Conservation (phyloP, 2,113 vertebrate genomes). For the Chrysemys picta region DNA sequence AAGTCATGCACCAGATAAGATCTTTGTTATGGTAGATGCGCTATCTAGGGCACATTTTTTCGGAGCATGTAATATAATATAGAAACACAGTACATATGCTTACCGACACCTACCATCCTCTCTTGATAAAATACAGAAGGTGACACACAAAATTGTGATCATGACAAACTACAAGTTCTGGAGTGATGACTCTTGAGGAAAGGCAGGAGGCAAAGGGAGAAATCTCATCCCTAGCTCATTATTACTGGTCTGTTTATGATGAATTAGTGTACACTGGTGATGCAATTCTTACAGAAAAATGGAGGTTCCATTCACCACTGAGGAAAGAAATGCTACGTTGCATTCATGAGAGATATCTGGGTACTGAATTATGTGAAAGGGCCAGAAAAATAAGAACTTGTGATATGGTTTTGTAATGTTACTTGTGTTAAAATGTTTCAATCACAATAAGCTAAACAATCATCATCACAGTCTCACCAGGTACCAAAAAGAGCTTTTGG, state of each 20-base stretch:
- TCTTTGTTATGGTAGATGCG: background rate
- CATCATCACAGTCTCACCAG: background rate
- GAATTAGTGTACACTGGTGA: background rate
- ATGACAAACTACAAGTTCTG: conserved; percentile 6
- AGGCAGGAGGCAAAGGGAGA: background rate
- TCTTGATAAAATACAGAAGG: background rate
- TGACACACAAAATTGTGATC: background rate
- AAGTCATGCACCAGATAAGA: background rate
- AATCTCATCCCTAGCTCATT: background rate
- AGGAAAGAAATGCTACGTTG: background rate
- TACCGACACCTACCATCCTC: conserved; percentile 19
- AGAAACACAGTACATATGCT: background rate
- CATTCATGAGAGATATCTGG: background rate
- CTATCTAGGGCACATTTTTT: background rate
- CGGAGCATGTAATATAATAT: background rate
- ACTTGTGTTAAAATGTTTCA: background rate
- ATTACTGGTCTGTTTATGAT: background rate
- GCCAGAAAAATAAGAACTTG: background rate
- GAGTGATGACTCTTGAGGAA: background rate
- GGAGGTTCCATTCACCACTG: background rate
- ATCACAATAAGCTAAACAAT: background rate
- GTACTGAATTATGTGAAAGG: background rate
- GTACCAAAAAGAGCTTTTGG: background rate
- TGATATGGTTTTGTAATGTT: background rate
- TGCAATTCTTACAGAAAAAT: background rate